These are phyloP conservation scores for Drosophila longiperda DNA, from an alignment of 2,888 invertebrate species.

Conservation along the genomic window DNA sequence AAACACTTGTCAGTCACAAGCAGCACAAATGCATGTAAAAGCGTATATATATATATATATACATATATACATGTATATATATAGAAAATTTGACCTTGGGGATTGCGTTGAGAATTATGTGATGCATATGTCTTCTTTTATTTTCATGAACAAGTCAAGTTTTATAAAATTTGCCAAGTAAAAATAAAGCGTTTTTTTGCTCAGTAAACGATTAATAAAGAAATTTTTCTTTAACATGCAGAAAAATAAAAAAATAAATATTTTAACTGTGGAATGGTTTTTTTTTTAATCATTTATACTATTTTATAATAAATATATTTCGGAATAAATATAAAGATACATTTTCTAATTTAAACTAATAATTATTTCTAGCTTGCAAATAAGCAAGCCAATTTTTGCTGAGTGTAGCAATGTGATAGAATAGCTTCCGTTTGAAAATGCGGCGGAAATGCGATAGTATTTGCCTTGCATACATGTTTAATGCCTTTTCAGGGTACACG, in stretches of 20 bases:
- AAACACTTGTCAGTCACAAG: conserved; percentile 13
- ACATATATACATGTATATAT: background rate
- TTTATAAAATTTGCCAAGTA: background rate
- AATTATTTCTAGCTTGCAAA: background rate
- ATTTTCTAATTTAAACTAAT: background rate
- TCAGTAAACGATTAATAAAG: background rate
- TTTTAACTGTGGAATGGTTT: background rate
- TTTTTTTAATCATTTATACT: background rate
- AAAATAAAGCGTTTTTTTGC: background rate
- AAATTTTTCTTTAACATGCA: background rate
- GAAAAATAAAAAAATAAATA: background rate
- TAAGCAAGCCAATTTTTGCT: background rate
- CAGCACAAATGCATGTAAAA: conserved; percentile 23
- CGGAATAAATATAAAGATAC: too few species aligned
- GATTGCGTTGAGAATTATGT: conserved; percentile 21
- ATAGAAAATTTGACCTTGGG: conserved; percentile 60
- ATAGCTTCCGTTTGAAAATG: conserved; percentile 24
- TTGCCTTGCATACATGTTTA: conserved; percentile 56
- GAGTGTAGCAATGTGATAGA: background rate
- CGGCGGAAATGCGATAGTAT: conserved; percentile 56
- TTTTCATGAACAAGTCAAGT: conserved; percentile 37
- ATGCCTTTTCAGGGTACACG: conserved; percentile 24
- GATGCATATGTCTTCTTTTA: conserved; percentile 15
- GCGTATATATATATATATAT: background rate
- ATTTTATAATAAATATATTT: background rate